phyloP scores from a whole-genome alignment of 2,888 invertebrate genomes.

The Ormyrus pomaceus region DNA sequence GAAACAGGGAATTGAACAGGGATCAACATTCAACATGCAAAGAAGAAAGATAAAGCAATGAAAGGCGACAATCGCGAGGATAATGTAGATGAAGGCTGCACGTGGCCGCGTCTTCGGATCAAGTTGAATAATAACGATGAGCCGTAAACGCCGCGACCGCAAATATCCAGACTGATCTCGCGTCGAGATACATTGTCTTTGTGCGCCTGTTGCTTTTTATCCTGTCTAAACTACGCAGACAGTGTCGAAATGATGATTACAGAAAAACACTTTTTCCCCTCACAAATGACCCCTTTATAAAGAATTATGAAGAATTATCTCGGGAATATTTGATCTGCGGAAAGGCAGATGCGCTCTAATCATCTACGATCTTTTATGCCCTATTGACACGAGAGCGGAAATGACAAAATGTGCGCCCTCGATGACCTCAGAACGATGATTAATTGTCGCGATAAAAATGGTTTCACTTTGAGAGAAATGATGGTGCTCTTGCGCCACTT shows the following conservation, averaged over 20 bases:
- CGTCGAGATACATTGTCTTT: constrained; percentile 61
- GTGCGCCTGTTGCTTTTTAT: neutral
- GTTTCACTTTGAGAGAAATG: neutral
- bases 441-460: constrained; percentile 59
- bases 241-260: too few relatives aligned
- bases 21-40: too few relatives aligned
- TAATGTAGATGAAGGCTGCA: constrained; percentile 49
- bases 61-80: constrained; percentile 52
- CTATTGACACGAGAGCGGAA: constrained; percentile 58
- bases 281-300: too few relatives aligned
- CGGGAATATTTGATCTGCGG: constrained; percentile 17
- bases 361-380: neutral
- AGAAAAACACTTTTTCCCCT: too few relatives aligned
- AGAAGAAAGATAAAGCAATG: constrained; percentile 22
- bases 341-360: constrained; percentile 15
- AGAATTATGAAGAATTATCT: constrained; percentile 10
- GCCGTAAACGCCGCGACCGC: constrained; percentile 68
- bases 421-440: constrained; percentile 65
- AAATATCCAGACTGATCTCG: constrained; percentile 69
- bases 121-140: constrained; percentile 71
- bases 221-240: neutral
- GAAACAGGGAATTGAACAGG: too few relatives aligned
- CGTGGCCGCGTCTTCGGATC: constrained; percentile 65
- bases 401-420: constrained; percentile 60
- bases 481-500: too few relatives aligned